Base-by-base conservation (phyloP, 2,888 invertebrate genomes). In the Cheilosia variabilis region DNA sequence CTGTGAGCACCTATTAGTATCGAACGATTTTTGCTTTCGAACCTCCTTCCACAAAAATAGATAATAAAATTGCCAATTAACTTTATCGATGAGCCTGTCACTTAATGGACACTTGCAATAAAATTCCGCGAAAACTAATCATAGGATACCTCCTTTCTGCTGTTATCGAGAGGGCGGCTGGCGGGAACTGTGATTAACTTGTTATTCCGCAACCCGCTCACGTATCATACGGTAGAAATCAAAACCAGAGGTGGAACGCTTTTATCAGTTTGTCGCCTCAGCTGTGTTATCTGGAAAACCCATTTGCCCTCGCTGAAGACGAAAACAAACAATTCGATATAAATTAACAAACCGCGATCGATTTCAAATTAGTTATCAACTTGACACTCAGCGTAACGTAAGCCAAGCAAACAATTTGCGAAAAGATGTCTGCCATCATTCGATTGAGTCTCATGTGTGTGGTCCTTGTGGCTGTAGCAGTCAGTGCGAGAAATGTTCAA, bases 241-340 rank as follows among this genome's bases (percentile, higher is more conserved):
- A 60, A 65, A 79, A 43, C 60, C 63, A 71, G 41, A 71, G 22
- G 57, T 71, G 63, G 52, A 43, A 37, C 47, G 53, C 24, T 60
- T 52, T 55, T 86, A 86, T 80, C 80, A 80, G 62, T 62, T 45
- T 86, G 73, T 75, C 63, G 69, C 34, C 57, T 0, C 50, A 55
- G 62, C 24, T 27, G 15, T 66, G 34, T 31, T 71, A 80, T 86
- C 80, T 71, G 37, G 57, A 71, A 86, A 71, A 57, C 57, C 76
- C 60, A 76, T 86, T 86, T 79, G 79, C 37, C 34, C 60, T n/a
- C 19, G 10, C 53, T 63, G 57, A 43, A 72, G 41, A 79, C 53
- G 69, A 50, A 75, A 62, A 62, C 27, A 65, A 60, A 47, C 9
- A 71, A 17, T 43, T 79, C 31, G 79, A 79, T 86, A 86, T 86